Evolutionary conservation across 2,113 vertebrate species (phyloP).

Genomic region (Myxocyprinus asiaticus): DNA sequence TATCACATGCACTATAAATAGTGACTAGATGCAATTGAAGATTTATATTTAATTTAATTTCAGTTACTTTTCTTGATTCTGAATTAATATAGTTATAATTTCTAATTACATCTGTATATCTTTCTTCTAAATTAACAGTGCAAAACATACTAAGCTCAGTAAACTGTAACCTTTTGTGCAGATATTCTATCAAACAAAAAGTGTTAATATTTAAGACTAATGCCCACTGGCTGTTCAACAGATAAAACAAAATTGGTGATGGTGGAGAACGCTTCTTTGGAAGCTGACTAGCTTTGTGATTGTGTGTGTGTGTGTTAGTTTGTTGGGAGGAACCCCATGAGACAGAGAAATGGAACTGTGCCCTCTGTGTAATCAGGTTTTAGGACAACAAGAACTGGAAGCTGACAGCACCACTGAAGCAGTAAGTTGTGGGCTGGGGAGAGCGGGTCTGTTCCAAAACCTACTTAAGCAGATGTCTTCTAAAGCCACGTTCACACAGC

Average conservation of each 20-base stretch:
- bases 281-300: constrained; percentile 10
- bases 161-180: neutral
- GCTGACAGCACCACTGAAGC: constrained; percentile 13
- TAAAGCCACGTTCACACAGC: too few relatives aligned
- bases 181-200: constrained; percentile 10
- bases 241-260: constrained; percentile 39
- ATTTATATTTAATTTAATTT: too few relatives aligned
- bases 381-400: constrained; percentile 26
- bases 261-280: constrained; percentile 14
- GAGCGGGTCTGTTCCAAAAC: neutral
- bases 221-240: constrained; percentile 15
- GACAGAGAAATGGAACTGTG: constrained; percentile 28
- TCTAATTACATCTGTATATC: constrained; percentile 8
- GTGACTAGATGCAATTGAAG: too few relatives aligned
- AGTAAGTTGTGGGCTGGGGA: neutral
- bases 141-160: constrained; percentile 7
- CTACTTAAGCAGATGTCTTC: too few relatives aligned
- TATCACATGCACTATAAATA: too few relatives aligned
- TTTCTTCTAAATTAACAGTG: neutral
- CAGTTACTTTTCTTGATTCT: too few relatives aligned
- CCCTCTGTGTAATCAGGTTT: constrained; percentile 39
- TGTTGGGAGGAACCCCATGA: neutral
- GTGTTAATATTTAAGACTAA: constrained; percentile 36
- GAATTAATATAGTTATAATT: neutral
- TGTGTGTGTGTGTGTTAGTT: neutral